Percentiles rank a stretch among this genome's conserved stretches.
Conservation (phyloP, 2,797 vertebrate genomes). For the Morus bassanus region DNA sequence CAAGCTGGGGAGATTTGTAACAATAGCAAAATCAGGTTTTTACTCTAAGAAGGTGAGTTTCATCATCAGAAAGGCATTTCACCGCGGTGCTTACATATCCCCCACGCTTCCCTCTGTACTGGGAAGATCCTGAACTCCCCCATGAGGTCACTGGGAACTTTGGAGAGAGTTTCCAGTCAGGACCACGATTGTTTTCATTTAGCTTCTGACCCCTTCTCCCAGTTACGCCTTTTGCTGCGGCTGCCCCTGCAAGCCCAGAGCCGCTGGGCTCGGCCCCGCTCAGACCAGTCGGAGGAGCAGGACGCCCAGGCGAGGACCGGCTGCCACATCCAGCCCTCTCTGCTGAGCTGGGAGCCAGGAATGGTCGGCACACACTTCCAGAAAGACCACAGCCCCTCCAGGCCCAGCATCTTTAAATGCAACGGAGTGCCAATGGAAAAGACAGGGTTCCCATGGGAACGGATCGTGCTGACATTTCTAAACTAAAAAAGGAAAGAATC, state of each 20-base stretch:
- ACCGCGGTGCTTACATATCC: fast-evolving
- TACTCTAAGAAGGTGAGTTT: not conserved
- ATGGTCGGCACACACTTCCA: fast-evolving
- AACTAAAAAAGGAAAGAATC: constrained; percentile 56
- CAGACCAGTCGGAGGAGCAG: not conserved
- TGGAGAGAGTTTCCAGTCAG: fast-evolving
- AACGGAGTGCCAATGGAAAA: not conserved
- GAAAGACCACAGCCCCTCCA: not conserved
- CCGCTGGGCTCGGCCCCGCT: too few species aligned
- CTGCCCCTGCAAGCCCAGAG: not conserved
- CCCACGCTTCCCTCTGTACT: fast-evolving
- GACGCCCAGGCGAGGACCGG: fast-evolving
- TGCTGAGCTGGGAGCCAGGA: not conserved
- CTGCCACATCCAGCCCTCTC: not conserved
- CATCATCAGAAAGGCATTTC: not conserved
- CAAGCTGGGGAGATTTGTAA: not conserved
- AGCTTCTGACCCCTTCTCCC: not conserved
- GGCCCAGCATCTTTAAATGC: not conserved
- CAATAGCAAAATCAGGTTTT: not conserved
- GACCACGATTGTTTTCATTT: fast-evolving
- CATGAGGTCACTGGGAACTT: not conserved
- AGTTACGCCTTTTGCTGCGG: fast-evolving
- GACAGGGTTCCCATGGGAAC: constrained; percentile 67
- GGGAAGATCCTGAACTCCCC: not conserved
- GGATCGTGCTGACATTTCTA: constrained; percentile 57